A percentile compares a stretch with the other conserved stretches of the same genome.
Conservation (phyloP, 2,113 vertebrate genomes). For the Entomyzon cyanotis region DNA sequence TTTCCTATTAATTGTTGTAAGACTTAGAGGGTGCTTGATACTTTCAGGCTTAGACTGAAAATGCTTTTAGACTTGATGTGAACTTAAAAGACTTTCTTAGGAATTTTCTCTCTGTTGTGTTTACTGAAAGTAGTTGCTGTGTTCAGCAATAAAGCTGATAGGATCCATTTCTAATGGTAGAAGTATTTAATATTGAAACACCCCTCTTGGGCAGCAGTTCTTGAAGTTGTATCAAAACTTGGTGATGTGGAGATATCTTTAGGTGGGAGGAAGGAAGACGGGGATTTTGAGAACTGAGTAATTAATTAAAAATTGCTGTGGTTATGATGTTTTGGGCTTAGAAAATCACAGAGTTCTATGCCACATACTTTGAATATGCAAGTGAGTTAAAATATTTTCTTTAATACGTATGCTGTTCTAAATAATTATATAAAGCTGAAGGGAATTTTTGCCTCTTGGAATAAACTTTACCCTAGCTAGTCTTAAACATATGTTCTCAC, state of each 20-base stretch:
- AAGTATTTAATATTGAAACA: neutral
- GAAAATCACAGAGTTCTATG: neutral
- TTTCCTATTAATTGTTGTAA: neutral
- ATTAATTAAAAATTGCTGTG: constrained; percentile 1
- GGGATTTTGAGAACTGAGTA: neutral
- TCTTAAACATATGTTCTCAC: constrained; percentile 50
- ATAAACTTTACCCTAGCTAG: constrained; percentile 36
- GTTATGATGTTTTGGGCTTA: neutral
- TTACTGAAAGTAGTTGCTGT: neutral
- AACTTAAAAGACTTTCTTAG: neutral
- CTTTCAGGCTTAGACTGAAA: neutral
- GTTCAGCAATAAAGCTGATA: neutral
- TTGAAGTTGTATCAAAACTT: neutral
- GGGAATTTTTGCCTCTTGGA: constrained; percentile 38
- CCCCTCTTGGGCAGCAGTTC: neutral
- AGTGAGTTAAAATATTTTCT: constrained; percentile 20
- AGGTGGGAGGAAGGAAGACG: neutral
- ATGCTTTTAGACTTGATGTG: constrained; percentile 22
- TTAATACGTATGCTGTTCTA: neutral
- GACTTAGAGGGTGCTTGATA: neutral
- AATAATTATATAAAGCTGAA: constrained; percentile 30
- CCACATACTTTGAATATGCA: constrained; percentile 6
- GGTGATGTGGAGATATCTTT: neutral
- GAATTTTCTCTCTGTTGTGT: neutral
- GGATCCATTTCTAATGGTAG: neutral